Evolutionary conservation across 2,797 vertebrate species (phyloP), one percentile per base, ranked within the genome.

Genomic region (Tolypeutes matacus): DNA sequence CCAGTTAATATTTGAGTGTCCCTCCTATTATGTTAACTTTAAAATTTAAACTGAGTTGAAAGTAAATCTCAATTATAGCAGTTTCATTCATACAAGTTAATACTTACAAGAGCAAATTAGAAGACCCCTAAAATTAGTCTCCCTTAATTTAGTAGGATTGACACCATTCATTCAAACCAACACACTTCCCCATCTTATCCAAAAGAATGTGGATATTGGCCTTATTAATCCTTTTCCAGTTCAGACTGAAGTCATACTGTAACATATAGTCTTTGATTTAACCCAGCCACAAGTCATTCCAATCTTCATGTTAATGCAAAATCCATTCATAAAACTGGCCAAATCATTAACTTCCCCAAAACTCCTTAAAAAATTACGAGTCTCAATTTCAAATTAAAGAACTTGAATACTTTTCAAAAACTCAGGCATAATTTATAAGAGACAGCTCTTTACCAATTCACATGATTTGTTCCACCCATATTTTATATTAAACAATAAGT

Each of bases 241-340:
- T 93, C 46, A 93, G 51, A 94, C 6, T 14, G 42, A 96, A 94
- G 67, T 82, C 80, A 89, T 69, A 94, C 2, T 77, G 10, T 67
- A 88, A 39, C 25, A 87, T 13, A 64, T 31, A 78, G 39, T 69
- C 76, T 95, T 86, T 95, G 96, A 97, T 92, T 98, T 85, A 95
- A 83, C 72, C 31, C 72, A 95, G 83, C 10, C 46, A 72, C 62
- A 95, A 92, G 56, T 51, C 81, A 96, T 94, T 93, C 29, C 46
- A 93, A 64, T 94, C 72, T 96, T 93, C 25, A 53, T 80, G 27
- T 53, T 93, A 95, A 91, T 67, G 73, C 11, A 95, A 97, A 91
- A 92, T 69, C 36, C 80, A 60, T 60, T 95, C 87, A 95, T 65
- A 88, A 94, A 96, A 86, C 36, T 80, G 56, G 73, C 36, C 82